Percentiles rank a stretch among this genome's conserved stretches.
Evolutionary conservation across 1,140 invertebrate genomes (phyloP).

Genomic region (Bicyclus anynana): DNA sequence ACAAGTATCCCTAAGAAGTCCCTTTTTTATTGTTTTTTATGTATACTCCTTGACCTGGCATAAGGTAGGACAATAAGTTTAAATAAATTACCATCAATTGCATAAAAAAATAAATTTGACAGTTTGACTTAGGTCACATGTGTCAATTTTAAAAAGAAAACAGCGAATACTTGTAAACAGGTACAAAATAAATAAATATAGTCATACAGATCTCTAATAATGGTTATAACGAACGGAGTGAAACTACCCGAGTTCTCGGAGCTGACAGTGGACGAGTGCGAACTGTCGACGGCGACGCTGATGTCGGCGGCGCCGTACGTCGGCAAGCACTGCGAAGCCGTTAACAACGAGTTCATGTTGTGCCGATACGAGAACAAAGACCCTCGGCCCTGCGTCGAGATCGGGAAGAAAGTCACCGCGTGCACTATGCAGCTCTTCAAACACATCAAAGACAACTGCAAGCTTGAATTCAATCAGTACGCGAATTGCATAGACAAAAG

Average conservation of each 20-base stretch:
- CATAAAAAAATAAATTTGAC: no score
- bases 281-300: slow-evolving; percentile 87
- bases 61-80: no score
- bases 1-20: no score
- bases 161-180: not conserved
- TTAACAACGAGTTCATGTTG: slow-evolving; percentile 97
- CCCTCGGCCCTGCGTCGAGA: slow-evolving; percentile 90
- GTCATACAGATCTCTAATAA: slow-evolving; percentile 39
- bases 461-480: slow-evolving; percentile 90
- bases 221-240: slow-evolving; percentile 84
- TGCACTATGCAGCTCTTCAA: slow-evolving; percentile 94
- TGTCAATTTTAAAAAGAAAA: not conserved
- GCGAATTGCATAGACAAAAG: slow-evolving; percentile 92
- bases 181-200: no score
- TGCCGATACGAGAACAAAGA: slow-evolving; percentile 90
- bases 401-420: slow-evolving; percentile 93
- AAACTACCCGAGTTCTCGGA: slow-evolving; percentile 88
- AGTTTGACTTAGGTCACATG: not conserved
- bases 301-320: slow-evolving; percentile 91
- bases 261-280: slow-evolving; percentile 89
- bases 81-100: no score
- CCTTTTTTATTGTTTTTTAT: no score
- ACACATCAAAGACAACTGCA: slow-evolving; percentile 90
- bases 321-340: slow-evolving; percentile 91
- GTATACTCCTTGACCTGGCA: no score